Base-by-base conservation (phyloP, 1,140 invertebrate genomes). In the Hestina assimilis region DNA sequence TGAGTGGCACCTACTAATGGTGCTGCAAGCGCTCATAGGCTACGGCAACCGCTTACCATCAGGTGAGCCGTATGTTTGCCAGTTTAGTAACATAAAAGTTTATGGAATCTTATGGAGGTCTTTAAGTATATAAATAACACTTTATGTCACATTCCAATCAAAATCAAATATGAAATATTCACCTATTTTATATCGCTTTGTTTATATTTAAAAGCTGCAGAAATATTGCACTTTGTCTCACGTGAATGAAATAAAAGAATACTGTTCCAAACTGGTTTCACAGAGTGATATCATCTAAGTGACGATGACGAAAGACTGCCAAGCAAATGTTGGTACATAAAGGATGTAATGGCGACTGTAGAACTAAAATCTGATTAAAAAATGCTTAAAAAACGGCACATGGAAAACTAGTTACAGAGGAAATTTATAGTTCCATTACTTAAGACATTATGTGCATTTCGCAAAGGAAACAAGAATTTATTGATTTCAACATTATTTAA, bases 271-370 rank as follows among this genome's bases (percentile, higher is more conserved):
- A 40, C 47, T 23, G 47, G 46, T 31, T 48, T 35, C 0, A 19
- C 11, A 38, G 29, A 11, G 40, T 51, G 47, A 51, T 51, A 51
- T 51, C 47, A 51, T 40, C 31, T 17, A 15, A 21, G 24, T 17
- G 20, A 51, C 20, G 46, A 33, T 12, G 12, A 24, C 31, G 47
- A 51, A 38, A 51, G 12, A 3, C 47, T 9, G 33, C 11, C 20
- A 11, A 31, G 33, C 26, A 9, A 14, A 20, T 9, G 47, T 40
- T 35, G 7, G 47, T 20, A 19, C 15, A 26, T 12, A 31, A 17
- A 23, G 7, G 21, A 33, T 47, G 28, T 29, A 38, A 38, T 1
- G 17, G 21, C 15, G 21, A 14, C 11, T 24, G 24, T 14, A 40
- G 47, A 40, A 51, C 11, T 48, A 35, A 48, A 35, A 19, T 9